Evolutionary conservation across 2,797 vertebrate genomes (phyloP).

Genomic region (Natrix natrix): DNA sequence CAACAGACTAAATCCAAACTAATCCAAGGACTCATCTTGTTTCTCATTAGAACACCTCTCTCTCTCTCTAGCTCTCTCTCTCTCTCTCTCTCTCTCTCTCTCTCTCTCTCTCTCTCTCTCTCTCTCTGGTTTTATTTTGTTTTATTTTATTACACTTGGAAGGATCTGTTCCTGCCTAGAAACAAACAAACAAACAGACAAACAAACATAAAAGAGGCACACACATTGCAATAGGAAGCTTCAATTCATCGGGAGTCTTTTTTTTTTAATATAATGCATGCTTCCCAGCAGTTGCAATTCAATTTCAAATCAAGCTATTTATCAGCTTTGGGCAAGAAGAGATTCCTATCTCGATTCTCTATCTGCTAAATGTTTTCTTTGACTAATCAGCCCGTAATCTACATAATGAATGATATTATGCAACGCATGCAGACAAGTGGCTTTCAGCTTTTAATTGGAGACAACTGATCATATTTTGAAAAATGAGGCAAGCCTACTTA

Average conservation of each 20-base stretch:
- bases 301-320: conserved; percentile 14
- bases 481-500: conserved; percentile 48
- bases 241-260: conserved; percentile 38
- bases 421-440: conserved; percentile 61
- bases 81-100: too few relatives aligned
- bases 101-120: too few relatives aligned
- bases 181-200: conserved; percentile 35
- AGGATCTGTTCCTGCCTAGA: conserved; percentile 54
- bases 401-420: conserved; percentile 55
- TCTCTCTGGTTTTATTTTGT: neutral
- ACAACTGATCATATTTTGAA: conserved; percentile 50
- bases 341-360: conserved; percentile 55
- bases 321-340: conserved; percentile 51
- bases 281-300: conserved; percentile 25
- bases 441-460: conserved; percentile 61
- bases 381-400: conserved; percentile 56
- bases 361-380: conserved; percentile 69
- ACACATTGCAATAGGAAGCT: conserved; percentile 26
- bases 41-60: conserved; percentile 54
- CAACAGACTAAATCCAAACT: conserved; percentile 63
- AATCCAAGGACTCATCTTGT: conserved; percentile 53
- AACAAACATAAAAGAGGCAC: neutral
- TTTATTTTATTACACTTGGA: conserved; percentile 56
- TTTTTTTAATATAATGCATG: neutral
- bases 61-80: neutral